A percentile compares a stretch with the other conserved stretches of the same genome.
Conservation (phyloP, 2,113 vertebrate genomes). For the Nanorana parkeri region DNA sequence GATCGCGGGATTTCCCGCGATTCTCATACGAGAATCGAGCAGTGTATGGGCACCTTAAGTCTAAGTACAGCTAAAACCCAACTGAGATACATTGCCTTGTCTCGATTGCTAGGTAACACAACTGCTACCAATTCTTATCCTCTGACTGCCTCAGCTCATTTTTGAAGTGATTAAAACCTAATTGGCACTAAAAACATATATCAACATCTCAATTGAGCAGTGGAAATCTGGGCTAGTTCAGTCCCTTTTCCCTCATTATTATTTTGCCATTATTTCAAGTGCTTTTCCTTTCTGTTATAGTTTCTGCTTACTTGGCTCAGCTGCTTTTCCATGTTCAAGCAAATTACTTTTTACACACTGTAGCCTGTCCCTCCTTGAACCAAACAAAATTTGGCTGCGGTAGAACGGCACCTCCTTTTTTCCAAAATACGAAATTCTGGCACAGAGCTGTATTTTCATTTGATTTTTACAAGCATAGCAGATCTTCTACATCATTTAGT, state of each 20-base stretch:
- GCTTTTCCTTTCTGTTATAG: not conserved
- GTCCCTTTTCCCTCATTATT: not conserved
- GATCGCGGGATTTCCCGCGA: too few species aligned
- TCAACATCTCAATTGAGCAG: not conserved
- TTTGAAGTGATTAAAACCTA: too few species aligned
- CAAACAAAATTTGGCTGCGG: not conserved
- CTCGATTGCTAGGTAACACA: too few species aligned
- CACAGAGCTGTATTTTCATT: not conserved
- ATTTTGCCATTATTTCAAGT: not conserved
- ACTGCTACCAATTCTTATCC: too few species aligned
- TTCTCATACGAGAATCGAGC: too few species aligned
- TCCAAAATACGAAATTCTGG: not conserved
- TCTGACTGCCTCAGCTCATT: too few species aligned
- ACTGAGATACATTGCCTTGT: too few species aligned
- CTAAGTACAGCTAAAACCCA: too few species aligned
- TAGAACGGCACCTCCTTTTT: not conserved
- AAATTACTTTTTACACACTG: constrained; percentile 4
- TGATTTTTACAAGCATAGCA: not conserved
- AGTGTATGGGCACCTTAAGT: too few species aligned
- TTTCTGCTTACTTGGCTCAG: constrained; percentile 3
- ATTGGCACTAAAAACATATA: too few species aligned
- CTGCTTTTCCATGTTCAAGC: constrained; percentile 1
- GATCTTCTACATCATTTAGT: not conserved
- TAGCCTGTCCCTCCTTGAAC: not conserved
- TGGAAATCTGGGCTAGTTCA: not conserved